A percentile compares a stretch with the other conserved stretches of the same genome.
phyloP scores from a whole-genome alignment of 1,140 invertebrate genomes.

The Cyclargus thomasi region DNA sequence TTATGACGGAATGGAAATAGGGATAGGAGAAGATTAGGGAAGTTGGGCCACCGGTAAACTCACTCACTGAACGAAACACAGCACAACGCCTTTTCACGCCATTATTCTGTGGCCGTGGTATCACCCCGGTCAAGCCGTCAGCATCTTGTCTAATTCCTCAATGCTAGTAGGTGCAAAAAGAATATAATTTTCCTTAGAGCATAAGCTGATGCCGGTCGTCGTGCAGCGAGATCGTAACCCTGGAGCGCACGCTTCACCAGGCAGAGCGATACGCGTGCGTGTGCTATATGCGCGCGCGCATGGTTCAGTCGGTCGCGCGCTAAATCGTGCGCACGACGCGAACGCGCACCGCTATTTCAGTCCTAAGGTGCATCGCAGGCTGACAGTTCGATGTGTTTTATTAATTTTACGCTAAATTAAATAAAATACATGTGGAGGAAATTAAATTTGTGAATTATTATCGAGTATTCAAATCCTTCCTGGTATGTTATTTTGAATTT shows the following conservation, averaged over 20 bases:
- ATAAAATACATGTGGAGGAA: conserved; percentile 4
- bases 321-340: conserved; percentile 24
- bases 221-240: neutral
- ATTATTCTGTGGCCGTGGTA: no score
- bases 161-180: no score
- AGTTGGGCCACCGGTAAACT: no score
- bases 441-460: neutral
- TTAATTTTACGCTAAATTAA: conserved; percentile 9
- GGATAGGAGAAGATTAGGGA: no score
- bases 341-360: conserved; percentile 17
- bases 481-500: conserved; percentile 6
- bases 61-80: no score
- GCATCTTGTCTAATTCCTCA: no score
- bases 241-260: neutral
- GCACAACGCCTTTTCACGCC: no score
- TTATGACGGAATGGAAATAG: no score
- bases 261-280: neutral
- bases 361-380: neutral
- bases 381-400: conserved; percentile 7
- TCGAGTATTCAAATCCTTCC: neutral
- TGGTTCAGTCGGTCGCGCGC: conserved; percentile 23
- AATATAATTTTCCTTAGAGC: neutral
- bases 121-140: no score
- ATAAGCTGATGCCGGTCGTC: neutral
- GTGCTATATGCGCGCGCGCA: neutral